Evolutionary conservation across 2,888 invertebrate species (phyloP), one percentile per base, ranked within the genome.

Genomic region (Stramonita haemastoma): DNA sequence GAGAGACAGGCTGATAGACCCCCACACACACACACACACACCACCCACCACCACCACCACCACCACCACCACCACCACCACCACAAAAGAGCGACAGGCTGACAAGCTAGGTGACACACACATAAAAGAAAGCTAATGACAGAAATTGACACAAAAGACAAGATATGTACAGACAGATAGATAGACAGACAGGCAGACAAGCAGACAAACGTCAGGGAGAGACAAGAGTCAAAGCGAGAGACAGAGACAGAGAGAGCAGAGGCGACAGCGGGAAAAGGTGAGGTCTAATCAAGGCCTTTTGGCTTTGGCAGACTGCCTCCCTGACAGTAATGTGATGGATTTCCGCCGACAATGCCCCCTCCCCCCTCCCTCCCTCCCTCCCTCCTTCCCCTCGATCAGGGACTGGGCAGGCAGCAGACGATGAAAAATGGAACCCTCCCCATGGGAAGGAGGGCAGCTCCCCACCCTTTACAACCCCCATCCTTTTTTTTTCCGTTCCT

Each of bases 241-340:
- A 13, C 5, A n/a, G 83, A 46, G 73, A 73, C 11, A 29, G 79
- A 32, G 32, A 79, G 79, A 32, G 34, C 1, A 26, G 79, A 22
- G 34, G 77, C 15, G 79, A 34, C 32, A 79, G 19, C 32, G 2
- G 17, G 34, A 15, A 79, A 79, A 79, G 34, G 34, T 56, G 85
- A n/a, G 17, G 57, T 26, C 46, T 85, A 85, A 57, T 57, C 85
- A 22, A 57, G 85, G 85, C 85, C 22, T 29, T 57, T 85, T 57
- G 85, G 85, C 57, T 85, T 29, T 57, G 57, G 29, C 85, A 85
- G 56, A 57, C 85, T 32, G 85, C 57, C 57, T 57, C 57, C 57
- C 29, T 57, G 85, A 85, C 85, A 85, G 57, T 85, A 85, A 85
- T 85, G 57, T 85, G 86, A 86, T 86, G 60, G 86, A 86, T 86